A percentile compares a stretch with the other conserved stretches of the same genome.
Evolutionary conservation across 2,113 vertebrate genomes (phyloP).

Genomic region (Grus americana): DNA sequence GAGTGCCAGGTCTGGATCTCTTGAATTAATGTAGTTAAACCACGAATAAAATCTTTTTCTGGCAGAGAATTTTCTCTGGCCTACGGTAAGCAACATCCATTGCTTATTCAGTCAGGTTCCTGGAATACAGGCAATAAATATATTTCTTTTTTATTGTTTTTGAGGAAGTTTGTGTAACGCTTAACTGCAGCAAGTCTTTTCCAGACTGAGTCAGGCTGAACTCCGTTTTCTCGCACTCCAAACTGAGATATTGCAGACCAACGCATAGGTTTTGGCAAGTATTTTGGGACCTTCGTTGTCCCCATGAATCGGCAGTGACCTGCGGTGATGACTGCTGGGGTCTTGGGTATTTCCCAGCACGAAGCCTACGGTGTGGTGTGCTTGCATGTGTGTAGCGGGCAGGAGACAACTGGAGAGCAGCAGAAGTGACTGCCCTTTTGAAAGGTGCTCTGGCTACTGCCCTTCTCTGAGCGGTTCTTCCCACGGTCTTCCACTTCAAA

Average conservation of each 20-base stretch:
- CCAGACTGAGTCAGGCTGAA: not conserved
- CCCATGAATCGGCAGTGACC: not conserved
- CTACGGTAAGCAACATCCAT: not conserved
- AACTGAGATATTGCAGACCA: not conserved
- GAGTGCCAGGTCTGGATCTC: not conserved
- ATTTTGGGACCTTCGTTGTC: not conserved
- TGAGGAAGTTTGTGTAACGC: not conserved
- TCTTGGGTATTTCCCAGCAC: not conserved
- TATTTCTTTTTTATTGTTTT: not conserved
- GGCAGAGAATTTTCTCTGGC: not conserved
- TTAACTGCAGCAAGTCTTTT: not conserved
- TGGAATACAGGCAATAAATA: conserved; percentile 15
- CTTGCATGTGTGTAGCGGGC: rapidly evolving
- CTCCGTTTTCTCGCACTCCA: not conserved
- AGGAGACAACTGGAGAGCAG: not conserved
- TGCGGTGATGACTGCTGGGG: not conserved
- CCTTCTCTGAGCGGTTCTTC: not conserved
- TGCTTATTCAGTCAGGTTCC: conserved; percentile 5
- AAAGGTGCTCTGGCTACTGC: not conserved
- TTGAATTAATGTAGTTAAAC: not conserved
- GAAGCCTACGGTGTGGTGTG: rapidly evolving
- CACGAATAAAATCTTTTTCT: not conserved
- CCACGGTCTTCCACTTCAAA: not conserved
- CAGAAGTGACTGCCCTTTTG: not conserved
- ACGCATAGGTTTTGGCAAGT: not conserved